Conservation (phyloP, 2,888 invertebrate genomes). For the Eilema sororculum region DNA sequence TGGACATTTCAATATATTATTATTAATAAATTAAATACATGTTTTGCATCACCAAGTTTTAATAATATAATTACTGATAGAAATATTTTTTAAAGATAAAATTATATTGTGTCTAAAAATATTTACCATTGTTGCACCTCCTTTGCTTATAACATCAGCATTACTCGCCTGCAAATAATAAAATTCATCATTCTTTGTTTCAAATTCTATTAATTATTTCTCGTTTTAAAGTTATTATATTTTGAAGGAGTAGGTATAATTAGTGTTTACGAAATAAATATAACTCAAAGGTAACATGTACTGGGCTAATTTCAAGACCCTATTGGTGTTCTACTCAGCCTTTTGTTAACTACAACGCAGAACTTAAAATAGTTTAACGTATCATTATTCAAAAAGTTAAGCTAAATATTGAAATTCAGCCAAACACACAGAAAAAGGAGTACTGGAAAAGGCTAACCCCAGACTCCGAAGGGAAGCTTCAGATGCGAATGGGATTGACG, state of each 20-base stretch:
- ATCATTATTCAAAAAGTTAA: too few species aligned
- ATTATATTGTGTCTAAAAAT: not conserved
- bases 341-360: not conserved
- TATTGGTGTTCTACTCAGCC: not conserved
- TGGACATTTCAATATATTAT: too few species aligned
- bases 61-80: too few species aligned
- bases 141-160: slow-evolving; percentile 58
- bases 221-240: not conserved
- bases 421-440: too few species aligned
- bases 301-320: not conserved
- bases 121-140: slow-evolving; percentile 70
- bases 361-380: not conserved
- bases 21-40: too few species aligned
- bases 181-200: not conserved
- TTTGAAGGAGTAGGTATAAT: not conserved
- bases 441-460: too few species aligned
- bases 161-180: slow-evolving; percentile 52
- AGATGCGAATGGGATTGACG: too few species aligned
- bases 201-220: not conserved
- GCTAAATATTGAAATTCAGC: too few species aligned
- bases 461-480: too few species aligned
- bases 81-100: too few species aligned
- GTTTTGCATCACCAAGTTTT: too few species aligned
- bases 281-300: not conserved
- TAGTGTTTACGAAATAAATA: not conserved